Conservation (phyloP, 2,797 vertebrate genomes). For the Danionella dracula region DNA sequence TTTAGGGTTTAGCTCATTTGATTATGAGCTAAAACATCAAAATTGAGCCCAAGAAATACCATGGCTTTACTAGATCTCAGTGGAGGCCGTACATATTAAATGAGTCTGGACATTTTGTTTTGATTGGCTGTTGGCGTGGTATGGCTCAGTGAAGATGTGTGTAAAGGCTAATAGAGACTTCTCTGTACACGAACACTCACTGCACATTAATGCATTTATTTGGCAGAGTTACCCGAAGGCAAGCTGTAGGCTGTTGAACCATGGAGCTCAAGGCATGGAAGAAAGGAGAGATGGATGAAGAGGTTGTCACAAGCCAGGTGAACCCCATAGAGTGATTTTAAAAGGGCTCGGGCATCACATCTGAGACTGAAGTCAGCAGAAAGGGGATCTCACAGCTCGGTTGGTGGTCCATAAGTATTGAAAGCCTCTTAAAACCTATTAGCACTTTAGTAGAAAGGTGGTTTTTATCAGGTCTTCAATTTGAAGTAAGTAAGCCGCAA, state of each 20-base stretch:
- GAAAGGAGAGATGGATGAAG: not conserved
- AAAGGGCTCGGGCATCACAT: not conserved
- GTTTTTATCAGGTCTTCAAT: no score
- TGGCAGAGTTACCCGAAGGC: not conserved
- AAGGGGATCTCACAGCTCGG: not conserved
- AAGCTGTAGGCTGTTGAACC: slow-evolving; percentile 24
- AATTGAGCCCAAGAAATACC: slow-evolving; percentile 16
- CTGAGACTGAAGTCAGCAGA: slow-evolving; percentile 10
- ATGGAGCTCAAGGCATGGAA: slow-evolving; percentile 1
- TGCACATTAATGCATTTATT: slow-evolving; percentile 2
- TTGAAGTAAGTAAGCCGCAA: no score
- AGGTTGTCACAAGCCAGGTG: not conserved
- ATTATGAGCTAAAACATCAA: slow-evolving; percentile 19
- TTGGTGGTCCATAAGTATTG: slow-evolving; percentile 9
- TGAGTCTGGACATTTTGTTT: not conserved
- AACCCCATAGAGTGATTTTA: slow-evolving; percentile 5
- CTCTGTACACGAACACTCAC: not conserved
- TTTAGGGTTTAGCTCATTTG: not conserved
- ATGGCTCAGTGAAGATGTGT: slow-evolving; percentile 14
- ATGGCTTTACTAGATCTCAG: not conserved
- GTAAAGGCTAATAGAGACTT: slow-evolving; percentile 24
- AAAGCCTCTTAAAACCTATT: slow-evolving; percentile 18
- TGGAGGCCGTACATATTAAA: slow-evolving; percentile 7
- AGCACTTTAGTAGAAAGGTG: not conserved
- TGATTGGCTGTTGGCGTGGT: not conserved